Evolutionary conservation across 2,113 vertebrate genomes (phyloP), one percentile per base, ranked within the genome.

Genomic region (Numenius arquata): DNA sequence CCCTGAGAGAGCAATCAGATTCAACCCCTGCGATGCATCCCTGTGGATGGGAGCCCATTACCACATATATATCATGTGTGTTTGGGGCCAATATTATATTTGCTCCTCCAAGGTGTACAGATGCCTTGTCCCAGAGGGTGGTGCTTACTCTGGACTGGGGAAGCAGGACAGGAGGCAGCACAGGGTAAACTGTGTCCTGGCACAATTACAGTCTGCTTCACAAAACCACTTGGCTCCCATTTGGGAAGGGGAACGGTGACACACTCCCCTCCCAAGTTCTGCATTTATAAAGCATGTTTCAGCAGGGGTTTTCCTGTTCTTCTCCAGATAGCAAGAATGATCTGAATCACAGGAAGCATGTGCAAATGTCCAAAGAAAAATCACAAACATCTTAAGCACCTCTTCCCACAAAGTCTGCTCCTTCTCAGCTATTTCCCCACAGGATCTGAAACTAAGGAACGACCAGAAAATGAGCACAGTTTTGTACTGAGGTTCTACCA

Each of bases 11-110:
- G 9, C 15, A 40, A 48, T 55, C 27, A 27, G 48, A 56, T 74
- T n/a, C 63, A 80, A 14, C 2, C 27, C 22, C 41, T 55, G 23
- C 14, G 71, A 68, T 29, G 86, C 5, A 5, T 7, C 26, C 30
- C 14, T 30, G 56, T 3, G 41, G 30, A 45, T 26, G 50, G 55
- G 15, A 3, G 1, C 50, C 20, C 45, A 25, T 3, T 22, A 73
- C 10, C 14, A 41, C 0, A 0, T 9, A 8, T 9, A 8, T 10
- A 30, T 7, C 1, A 5, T 43, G 0, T 29, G 11, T 21, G 20
- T 85, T 3, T 14, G 5, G 15, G 18, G 41, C 26, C n/a, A 15
- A 1, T 19, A 41, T 41, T 87, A 36, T 40, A 75, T 53, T 53
- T 58, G 30, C 26, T 89, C 32, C 73, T 73, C 58, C 13, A 65